A percentile compares a stretch with the other conserved stretches of the same genome.
These are phyloP conservation scores for Odontophorus gujanensis DNA, from an alignment of 2,113 vertebrate species.

Conservation along the genomic window DNA sequence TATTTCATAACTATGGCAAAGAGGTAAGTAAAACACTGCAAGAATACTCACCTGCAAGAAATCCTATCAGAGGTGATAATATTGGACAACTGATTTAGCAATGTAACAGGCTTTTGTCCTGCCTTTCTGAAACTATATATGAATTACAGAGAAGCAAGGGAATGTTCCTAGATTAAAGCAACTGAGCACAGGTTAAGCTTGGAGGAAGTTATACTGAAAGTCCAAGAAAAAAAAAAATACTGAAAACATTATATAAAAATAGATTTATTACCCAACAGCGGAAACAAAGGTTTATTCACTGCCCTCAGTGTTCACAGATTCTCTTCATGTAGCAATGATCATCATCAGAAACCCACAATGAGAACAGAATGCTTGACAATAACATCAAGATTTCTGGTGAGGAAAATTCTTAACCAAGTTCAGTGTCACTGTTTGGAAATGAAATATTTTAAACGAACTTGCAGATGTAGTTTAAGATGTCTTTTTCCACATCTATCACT, in stretches of 20 bases:
- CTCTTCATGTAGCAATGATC: background rate
- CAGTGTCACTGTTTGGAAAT: background rate
- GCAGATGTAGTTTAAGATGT: background rate
- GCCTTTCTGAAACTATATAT: background rate
- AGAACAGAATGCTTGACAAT: background rate
- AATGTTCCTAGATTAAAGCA: background rate
- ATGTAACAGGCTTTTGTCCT: background rate
- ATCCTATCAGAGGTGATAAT: background rate
- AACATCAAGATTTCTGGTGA: background rate
- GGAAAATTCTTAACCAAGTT: background rate
- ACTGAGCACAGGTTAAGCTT: background rate
- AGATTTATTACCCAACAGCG: conserved; percentile 34
- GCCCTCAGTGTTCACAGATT: background rate
- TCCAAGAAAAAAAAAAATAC: background rate
- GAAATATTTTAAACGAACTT: background rate
- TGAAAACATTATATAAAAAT: conserved; percentile 40
- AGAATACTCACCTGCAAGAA: background rate
- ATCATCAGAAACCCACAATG: background rate
- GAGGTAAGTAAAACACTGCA: background rate
- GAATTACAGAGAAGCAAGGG: background rate
- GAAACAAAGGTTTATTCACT: background rate
- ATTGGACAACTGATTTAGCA: background rate
- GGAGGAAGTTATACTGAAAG: background rate
- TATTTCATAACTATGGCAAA: background rate
- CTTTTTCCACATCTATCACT: background rate